Evolutionary conservation across 2,797 vertebrate genomes (phyloP), one percentile per base, ranked within the genome.

Genomic region (Myotis planiceps): DNA sequence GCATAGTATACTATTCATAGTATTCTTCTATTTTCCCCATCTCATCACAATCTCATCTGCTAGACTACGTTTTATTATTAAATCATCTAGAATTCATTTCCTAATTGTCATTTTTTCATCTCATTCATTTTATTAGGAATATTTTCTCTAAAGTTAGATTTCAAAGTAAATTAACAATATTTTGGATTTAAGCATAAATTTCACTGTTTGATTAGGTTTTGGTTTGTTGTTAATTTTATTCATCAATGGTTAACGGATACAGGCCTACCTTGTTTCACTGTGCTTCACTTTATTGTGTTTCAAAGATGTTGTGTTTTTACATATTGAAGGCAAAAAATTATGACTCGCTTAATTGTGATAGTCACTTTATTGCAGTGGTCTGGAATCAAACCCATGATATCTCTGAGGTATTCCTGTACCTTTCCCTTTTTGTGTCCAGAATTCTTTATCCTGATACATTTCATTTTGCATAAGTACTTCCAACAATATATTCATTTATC

Each of bases 401-500:
- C 15, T 79, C 14, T 55, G 32, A 58, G 49, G 25, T 27, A 55
- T 39, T 25, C 13, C 76, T 58, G 16, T 39, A 45, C 21, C 5
- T 75, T 88, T 65, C 15, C 9, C 74, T 86, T 82, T 68, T 42
- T 86, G 37, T 45, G 47, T 37, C 39, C 14, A 88, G 29, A 90
- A 90, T 79, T 90, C n/a, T 71, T 58, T 82, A 78, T 37, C 79
- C 16, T 87, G 71, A 69, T 29, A 89, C 10, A 92, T 88, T 95
- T 85, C 39, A 60, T 34, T 97, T 95, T 79, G 37, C 27, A 74
- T 87, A 94, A 75, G 10, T 45, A 79, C 5, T 75, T 92, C 14
- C 51, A 94, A 91, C 37, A 88, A 63, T 55, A 79, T 27, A 37
- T 53, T 71, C 14, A 81, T 81, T 85, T 68, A 82, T 60, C 68